Evolutionary conservation across 92 coral and sea anemone genomes (phyloP), one percentile per base, ranked within the genome.

Genomic region (Diadumene lineata): DNA sequence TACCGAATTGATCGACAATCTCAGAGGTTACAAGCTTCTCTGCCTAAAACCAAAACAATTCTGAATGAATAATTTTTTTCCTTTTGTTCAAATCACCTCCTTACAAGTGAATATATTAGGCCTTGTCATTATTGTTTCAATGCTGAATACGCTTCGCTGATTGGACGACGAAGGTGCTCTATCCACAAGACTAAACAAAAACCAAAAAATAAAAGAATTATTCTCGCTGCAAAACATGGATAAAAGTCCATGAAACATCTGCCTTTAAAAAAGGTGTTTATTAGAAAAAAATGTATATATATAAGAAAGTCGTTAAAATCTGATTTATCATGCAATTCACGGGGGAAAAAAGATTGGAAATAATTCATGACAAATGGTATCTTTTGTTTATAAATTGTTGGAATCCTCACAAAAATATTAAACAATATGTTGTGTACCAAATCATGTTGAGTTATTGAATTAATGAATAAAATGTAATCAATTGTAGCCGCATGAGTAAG

Each of bases 111-210:
- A 72, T 72, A 72, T 31, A 72, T 72, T 72, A 72, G 32, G 33
- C 19, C 25, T 65, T 72, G 33, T 57, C 62, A 61, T 72, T 85
- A 80, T 85, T 80, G 82, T 85, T 13, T 74, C 68, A 65, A 56
- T 38, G 34, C 55, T 26, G 63, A 50, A 70, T 60, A 27, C 53
- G 31, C 26, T 62, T 4, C 26, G 62, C 32, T 80, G 89, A 85
- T 85, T 85, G 89, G 89, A 11, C 32, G 82, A 50, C 46, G 30
- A 6, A 44, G 68, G 55, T 33, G 70, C 73, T 73, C 68, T 85
- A 50, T 68, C 65, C 70, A 50, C 44, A 73, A 34, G 55, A n/a
- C 79, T 75, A 79, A 85, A 85, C 85, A 85, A 62, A 31, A 75
- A 69, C 6, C 58, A 53, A 53, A 53, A 3, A 6, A 4, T 38